These are phyloP conservation scores for Musca vetustissima DNA, from an alignment of 1,140 invertebrate species.

Conservation along the genomic window DNA sequence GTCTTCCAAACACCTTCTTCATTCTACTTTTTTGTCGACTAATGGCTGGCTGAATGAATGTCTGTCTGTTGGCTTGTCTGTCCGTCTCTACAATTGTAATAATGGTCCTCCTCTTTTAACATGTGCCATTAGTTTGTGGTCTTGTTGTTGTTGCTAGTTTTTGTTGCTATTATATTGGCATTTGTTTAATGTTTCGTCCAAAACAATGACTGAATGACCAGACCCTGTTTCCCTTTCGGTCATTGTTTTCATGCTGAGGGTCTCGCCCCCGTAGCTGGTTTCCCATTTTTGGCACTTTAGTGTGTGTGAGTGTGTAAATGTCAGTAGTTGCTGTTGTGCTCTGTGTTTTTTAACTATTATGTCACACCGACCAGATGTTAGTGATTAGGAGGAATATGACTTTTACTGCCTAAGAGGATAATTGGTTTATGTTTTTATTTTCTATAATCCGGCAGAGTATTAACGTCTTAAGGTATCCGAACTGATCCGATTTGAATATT, in stretches of 20 bases:
- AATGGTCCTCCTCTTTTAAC: not conserved
- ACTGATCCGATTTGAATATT: no score
- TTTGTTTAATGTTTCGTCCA: no score
- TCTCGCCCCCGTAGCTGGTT: constrained; percentile 14
- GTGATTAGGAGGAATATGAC: constrained; percentile 8
- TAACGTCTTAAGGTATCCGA: no score
- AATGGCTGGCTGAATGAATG: no score
- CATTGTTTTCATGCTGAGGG: not conserved
- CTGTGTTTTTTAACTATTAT: not conserved
- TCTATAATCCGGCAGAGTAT: no score
- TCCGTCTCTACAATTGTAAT: no score
- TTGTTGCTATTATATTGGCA: not conserved
- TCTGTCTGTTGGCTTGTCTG: no score
- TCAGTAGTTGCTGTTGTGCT: not conserved
- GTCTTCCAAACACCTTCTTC: constrained; percentile 7
- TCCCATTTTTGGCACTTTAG: no score
- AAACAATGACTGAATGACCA: no score
- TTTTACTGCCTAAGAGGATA: constrained; percentile 2
- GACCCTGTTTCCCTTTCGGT: constrained; percentile 7
- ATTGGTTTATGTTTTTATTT: constrained; percentile 15
- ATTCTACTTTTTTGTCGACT: not conserved
- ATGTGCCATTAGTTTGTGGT: constrained; percentile 13
- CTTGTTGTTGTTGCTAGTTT: constrained; percentile 2
- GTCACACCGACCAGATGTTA: constrained; percentile 18
- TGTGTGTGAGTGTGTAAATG: not conserved